phyloP scores from a whole-genome alignment of 2,888 invertebrate species.

The Chrysotoxum bicinctum region DNA sequence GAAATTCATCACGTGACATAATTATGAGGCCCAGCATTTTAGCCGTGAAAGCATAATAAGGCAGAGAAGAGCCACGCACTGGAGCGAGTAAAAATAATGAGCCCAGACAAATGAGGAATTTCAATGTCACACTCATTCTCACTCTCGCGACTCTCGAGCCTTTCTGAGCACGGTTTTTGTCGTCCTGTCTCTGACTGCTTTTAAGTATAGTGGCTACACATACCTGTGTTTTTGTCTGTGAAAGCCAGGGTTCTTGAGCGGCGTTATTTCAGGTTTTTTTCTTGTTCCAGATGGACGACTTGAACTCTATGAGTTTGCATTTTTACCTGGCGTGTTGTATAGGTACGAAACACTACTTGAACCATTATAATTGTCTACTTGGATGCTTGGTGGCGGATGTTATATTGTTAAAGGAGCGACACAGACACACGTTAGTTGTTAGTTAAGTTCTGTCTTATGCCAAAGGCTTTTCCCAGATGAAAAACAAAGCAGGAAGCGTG shows the following conservation, averaged over 20 bases:
- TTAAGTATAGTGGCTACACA: background rate
- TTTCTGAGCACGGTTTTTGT: conserved; percentile 1
- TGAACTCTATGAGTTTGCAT: conserved; percentile 70
- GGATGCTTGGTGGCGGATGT: conserved; percentile 60
- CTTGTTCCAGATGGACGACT: conserved; percentile 67
- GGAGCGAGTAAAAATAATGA: conserved; percentile 71
- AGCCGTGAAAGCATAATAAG: conserved; percentile 36
- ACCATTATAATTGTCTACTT: conserved; percentile 71
- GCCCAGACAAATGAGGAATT: conserved; percentile 72
- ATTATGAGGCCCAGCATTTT: conserved; percentile 49
- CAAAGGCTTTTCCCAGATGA: conserved; percentile 38
- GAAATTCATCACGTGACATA: conserved; percentile 65
- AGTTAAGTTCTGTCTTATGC: conserved; percentile 36
- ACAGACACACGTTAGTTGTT: conserved; percentile 38
- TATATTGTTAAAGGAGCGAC: conserved; percentile 51
- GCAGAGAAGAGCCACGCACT: conserved; percentile 38
- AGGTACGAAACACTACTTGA: conserved; percentile 47
- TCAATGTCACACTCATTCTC: conserved; percentile 65
- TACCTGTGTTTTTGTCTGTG: background rate
- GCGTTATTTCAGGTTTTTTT: background rate
- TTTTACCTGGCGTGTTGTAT: conserved; percentile 54
- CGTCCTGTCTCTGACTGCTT: background rate
- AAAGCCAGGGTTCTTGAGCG: background rate
- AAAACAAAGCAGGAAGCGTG: conserved; percentile 61
- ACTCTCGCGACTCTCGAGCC: background rate